Evolutionary conservation across 1,140 invertebrate species (phyloP), one percentile per base, ranked within the genome.

Genomic region (Polyergus mexicanus): DNA sequence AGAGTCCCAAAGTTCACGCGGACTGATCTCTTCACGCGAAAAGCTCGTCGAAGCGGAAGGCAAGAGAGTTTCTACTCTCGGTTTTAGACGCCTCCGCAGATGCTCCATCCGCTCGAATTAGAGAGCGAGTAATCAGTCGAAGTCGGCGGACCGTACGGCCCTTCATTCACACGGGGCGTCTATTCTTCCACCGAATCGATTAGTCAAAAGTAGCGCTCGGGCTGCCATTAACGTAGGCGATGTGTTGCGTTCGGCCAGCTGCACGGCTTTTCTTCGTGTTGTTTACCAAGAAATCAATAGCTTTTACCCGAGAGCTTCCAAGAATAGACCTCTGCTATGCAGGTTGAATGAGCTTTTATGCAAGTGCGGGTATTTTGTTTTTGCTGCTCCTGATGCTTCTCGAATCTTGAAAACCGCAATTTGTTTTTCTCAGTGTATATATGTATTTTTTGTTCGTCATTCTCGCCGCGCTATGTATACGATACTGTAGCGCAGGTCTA

Each of bases 101-200:
- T 13, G 47, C 75, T 32, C 63, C 28, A 87, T 86, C 81, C 86
- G 85, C 88, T 90, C 89, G 78, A 90, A 90, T 90, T 90, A 89
- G 88, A 89, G 85, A 87, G 56, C 66, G 58, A 86, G 78, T 84
- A 87, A 89, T 89, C 88, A 87, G 72, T 58, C 75, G 51, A 72
- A 89, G 47, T 81, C 62, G 72, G 38, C 76, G 7, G 44, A 77
- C 44, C 66, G 68, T 81, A 60, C 66, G 47, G 41, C 38, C 54
- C 19, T 80, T 81, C 77, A 60, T 69, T 85, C 84, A 58, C 76
- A 68, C 47, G 58, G 32, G 35, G 25, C 38, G 35, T 3, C 44
- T 83, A 83, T 83, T 83, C 78, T 83, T 60, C 68, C 16, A 22
- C 68, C 13, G 68, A 74, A 83, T 81, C 78, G 78, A 81, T 83